Evolutionary conservation across 2,113 vertebrate species (phyloP).

Genomic region (Rousettus leschenaultii): DNA sequence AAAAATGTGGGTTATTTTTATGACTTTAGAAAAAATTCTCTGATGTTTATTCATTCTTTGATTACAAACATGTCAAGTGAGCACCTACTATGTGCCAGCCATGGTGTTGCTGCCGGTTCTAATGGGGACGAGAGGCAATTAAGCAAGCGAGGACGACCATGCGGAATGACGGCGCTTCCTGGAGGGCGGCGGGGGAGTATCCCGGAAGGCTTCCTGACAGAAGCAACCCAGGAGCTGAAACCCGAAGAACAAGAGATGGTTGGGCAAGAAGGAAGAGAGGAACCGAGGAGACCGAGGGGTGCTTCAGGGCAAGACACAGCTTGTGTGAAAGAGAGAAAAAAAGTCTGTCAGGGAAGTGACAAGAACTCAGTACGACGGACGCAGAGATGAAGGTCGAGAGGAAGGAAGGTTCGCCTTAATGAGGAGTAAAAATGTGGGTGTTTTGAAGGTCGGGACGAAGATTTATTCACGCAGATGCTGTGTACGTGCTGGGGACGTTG

Average conservation of each 20-base stretch:
- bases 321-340: background rate
- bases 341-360: background rate
- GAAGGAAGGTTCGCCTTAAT: no score
- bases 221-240: background rate
- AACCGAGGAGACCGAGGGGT: accelerated
- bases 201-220: background rate
- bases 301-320: background rate
- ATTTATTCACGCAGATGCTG: background rate
- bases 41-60: background rate
- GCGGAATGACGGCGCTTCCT: accelerated
- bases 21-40: background rate
- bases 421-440: background rate
- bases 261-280: background rate
- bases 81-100: accelerated
- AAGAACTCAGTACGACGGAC: background rate
- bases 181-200: accelerated
- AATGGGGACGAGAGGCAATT: background rate
- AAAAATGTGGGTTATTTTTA: background rate
- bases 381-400: background rate
- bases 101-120: background rate
- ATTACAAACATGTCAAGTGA: background rate
- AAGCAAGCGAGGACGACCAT: background rate
- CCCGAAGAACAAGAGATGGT: background rate
- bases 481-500: background rate
- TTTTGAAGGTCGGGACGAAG: background rate